Base-by-base conservation (phyloP, 2,888 invertebrate genomes). In the Subacronicta megacephala region DNA sequence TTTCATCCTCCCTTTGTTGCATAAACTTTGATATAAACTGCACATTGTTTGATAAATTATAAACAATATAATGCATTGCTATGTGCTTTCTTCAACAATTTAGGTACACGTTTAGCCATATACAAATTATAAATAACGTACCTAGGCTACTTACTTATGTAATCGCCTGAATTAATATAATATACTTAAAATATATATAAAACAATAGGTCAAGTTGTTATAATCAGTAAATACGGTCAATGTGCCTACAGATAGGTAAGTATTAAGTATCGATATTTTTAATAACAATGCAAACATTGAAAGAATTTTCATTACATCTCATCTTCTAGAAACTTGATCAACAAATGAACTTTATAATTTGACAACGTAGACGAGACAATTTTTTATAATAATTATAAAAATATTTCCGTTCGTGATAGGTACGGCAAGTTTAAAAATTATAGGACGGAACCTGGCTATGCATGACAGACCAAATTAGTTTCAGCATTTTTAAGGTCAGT, bases 401-500 rank as follows among this genome's bases (percentile, higher is more conserved):
- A n/a, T 29, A 29, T 3, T 29, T n/a, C n/a, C 3, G n/a, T 5
- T 31, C 9, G 13, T 31, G 17, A 15, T 38, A 20, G 20, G 13
- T 15, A 37, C 43, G 31, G 16, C 9, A 13, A 20, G n/a, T n/a
- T 31, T 31, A 12, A 16, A 15, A 5, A 13, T n/a, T 18, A 13
- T 12, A 15, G 55, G 45, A 37, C 49, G 55, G 38, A 59, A 56
- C 42, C 47, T 40, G 40, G 56, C 57, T 42, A 56, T 52, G 67
- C 70, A 56, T 49, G 63, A 70, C 18, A 54, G 26, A 16, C 17
- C 15, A 33, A 50, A 70, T 71, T 71, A 20, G 56, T 59, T 55
- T 17, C 44, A 67, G 58, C 31, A 26, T 31, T 35, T 57, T 49
- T 43, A 50, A 51, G 42, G 42, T 44, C 41, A 42, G 40, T 43